Evolutionary conservation across 2,797 vertebrate species (phyloP).

Genomic region (Lithobates sylvaticus): DNA sequence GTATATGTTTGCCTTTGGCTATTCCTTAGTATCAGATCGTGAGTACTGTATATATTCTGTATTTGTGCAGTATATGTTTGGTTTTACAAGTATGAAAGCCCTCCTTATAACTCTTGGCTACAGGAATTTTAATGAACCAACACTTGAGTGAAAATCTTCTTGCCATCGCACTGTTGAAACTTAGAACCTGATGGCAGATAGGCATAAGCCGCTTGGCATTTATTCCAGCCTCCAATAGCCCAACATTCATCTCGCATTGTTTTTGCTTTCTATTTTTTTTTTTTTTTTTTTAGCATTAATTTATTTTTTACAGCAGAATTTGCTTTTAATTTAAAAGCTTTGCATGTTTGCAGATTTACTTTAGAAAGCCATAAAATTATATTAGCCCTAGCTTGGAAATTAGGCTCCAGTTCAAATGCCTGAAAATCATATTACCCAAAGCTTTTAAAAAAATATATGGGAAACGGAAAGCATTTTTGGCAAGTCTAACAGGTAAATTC

Average conservation of each 20-base stretch:
- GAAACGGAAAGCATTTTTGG: constrained; percentile 44
- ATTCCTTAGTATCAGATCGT: too few relatives aligned
- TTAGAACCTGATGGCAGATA: not conserved
- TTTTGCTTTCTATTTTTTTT: too few relatives aligned
- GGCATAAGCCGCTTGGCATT: not conserved
- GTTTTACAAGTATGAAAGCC: not conserved
- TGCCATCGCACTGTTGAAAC: not conserved
- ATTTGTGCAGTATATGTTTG: not conserved
- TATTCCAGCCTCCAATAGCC: not conserved
- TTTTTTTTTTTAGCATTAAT: too few relatives aligned
- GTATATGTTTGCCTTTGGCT: too few relatives aligned
- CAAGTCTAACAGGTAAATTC: constrained; percentile 43
- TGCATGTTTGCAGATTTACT: constrained; percentile 37
- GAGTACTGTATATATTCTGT: too few relatives aligned
- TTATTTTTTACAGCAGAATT: constrained; percentile 13
- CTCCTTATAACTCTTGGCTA: not conserved
- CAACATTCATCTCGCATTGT: not conserved
- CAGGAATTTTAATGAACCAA: not conserved
- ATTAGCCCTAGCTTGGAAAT: constrained; percentile 34
- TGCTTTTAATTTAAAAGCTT: constrained; percentile 22
- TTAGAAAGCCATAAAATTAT: constrained; percentile 51
- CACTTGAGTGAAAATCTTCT: not conserved
- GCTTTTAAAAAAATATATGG: constrained; percentile 56
- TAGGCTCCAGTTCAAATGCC: constrained; percentile 56
- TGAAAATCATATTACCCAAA: constrained; percentile 47